These are phyloP conservation scores for Sorex maritimensis DNA, from an alignment of 2,797 vertebrate species.

Conservation along the genomic window DNA sequence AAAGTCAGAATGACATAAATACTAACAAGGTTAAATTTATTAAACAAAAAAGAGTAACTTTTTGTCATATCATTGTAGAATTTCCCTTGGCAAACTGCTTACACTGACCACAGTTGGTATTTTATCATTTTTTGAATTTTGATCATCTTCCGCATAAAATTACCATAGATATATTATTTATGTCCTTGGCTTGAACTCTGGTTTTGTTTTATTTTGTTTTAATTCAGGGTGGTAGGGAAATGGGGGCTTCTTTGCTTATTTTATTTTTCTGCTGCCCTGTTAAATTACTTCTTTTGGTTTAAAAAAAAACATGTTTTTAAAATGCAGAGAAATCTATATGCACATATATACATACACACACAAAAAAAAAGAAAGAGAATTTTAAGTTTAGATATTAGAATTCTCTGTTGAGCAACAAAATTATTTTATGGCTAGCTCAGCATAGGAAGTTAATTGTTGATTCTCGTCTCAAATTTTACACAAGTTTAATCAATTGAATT, in stretches of 20 bases:
- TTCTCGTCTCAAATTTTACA: constrained; percentile 43
- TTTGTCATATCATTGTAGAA: not conserved
- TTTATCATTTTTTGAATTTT: constrained; percentile 44
- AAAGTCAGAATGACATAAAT: not conserved
- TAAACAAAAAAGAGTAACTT: not conserved
- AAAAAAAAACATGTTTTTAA: no score
- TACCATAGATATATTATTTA: not conserved
- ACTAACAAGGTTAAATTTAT: constrained; percentile 11
- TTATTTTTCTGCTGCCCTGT: no score
- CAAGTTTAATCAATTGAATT: constrained; percentile 44
- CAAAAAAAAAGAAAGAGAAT: not conserved
- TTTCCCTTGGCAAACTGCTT: not conserved
- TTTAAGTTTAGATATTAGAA: not conserved
- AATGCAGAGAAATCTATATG: not conserved
- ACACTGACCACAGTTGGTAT: not conserved
- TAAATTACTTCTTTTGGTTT: no score
- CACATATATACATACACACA: not conserved
- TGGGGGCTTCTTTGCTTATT: no score
- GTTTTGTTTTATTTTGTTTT: not conserved
- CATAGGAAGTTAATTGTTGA: constrained; percentile 53
- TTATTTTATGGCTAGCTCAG: constrained; percentile 48
- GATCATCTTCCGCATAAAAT: not conserved
- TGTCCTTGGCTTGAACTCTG: constrained; percentile 45
- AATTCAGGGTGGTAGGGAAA: no score
- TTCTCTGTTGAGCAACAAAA: not conserved